Evolutionary conservation across 1,140 invertebrate genomes (phyloP).

Genomic region (Drosophila varians): DNA sequence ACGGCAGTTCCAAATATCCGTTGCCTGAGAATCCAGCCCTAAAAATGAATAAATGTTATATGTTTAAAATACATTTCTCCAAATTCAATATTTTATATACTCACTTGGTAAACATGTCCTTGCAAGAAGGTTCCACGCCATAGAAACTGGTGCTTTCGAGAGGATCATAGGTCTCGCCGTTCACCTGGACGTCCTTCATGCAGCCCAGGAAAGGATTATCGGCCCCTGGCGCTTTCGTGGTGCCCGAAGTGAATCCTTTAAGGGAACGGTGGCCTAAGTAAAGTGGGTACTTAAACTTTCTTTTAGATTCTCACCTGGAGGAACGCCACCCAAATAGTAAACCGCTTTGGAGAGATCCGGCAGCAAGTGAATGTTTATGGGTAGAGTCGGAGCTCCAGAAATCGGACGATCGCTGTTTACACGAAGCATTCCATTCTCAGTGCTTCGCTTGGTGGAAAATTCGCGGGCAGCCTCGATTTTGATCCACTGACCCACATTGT

Average conservation of each 20-base stretch:
- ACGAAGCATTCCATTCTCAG: slow-evolving; percentile 87
- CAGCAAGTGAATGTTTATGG: slow-evolving; percentile 85
- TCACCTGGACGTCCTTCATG: slow-evolving; percentile 91
- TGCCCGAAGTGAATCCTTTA: slow-evolving; percentile 74
- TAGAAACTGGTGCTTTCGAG: slow-evolving; percentile 87
- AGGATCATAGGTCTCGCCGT: slow-evolving; percentile 86
- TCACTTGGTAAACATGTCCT: slow-evolving; percentile 86
- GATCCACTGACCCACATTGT: slow-evolving; percentile 93
- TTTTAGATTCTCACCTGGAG: slow-evolving; percentile 85
- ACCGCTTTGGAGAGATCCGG: slow-evolving; percentile 87
- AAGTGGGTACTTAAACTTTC: too few species aligned
- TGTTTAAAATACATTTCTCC: not conserved
- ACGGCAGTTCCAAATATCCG: slow-evolving; percentile 90
- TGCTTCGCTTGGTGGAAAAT: slow-evolving; percentile 85
- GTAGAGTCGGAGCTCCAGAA: slow-evolving; percentile 86
- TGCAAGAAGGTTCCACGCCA: slow-evolving; percentile 91
- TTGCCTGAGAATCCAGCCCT: slow-evolving; percentile 90
- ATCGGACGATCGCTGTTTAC: slow-evolving; percentile 89
- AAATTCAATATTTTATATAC: not conserved
- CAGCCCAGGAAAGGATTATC: slow-evolving; percentile 91
- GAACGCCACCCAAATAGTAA: slow-evolving; percentile 92
- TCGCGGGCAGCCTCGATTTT: slow-evolving; percentile 88
- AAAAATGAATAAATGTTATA: not conserved
- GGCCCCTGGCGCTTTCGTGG: slow-evolving; percentile 82
- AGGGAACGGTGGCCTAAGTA: not conserved